These are phyloP conservation scores for Chironomus tentans DNA, from an alignment of 2,888 invertebrate species.

Conservation along the genomic window DNA sequence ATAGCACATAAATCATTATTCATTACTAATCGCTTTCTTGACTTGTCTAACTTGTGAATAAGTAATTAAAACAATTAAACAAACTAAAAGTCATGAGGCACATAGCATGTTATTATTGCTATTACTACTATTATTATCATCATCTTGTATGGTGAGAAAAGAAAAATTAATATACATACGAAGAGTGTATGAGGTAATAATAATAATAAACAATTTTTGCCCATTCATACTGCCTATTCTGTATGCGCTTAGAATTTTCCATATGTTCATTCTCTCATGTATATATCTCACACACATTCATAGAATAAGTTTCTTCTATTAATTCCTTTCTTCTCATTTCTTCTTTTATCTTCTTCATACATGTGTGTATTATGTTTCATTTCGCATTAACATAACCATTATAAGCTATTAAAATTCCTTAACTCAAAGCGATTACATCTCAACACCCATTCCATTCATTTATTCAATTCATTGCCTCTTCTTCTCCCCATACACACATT, in stretches of 20 bases:
- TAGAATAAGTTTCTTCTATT: background rate
- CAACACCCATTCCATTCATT: constrained; percentile 11
- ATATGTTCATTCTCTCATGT: constrained; percentile 6
- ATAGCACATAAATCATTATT: background rate
- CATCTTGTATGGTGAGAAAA: no score
- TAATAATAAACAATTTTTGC: background rate
- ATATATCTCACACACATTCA: background rate
- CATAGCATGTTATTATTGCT: background rate
- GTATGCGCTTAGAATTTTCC: background rate
- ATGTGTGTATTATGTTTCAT: constrained; percentile 21
- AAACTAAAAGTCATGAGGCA: constrained; percentile 6
- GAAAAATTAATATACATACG: background rate
- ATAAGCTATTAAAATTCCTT: constrained; percentile 27
- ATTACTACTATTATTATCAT: no score
- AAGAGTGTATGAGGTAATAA: background rate
- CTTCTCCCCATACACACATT: background rate
- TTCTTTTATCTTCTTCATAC: background rate
- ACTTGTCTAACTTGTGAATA: background rate
- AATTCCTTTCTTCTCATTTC: background rate
- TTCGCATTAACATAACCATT: constrained; percentile 26
- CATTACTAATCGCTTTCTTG: background rate
- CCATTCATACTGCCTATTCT: background rate
- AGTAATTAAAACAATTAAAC: constrained; percentile 7
- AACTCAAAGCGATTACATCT: constrained; percentile 26
- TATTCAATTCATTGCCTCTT: background rate